Percentiles rank a stretch among this genome's conserved stretches.
Conservation (phyloP, 2,797 vertebrate species). For the Parambassis ranga region DNA sequence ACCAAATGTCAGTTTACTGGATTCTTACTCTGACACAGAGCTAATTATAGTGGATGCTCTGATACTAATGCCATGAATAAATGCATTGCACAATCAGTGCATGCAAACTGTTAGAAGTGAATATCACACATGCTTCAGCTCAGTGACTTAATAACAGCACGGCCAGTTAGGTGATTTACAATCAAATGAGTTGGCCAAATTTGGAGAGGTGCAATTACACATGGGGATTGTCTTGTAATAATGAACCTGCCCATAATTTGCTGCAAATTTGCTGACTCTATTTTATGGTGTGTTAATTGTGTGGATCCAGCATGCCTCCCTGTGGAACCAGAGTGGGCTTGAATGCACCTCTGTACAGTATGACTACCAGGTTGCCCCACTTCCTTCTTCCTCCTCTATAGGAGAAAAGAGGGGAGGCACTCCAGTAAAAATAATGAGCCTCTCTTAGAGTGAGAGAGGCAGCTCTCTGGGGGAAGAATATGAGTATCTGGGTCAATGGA, state of each 20-base stretch:
- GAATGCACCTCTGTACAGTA: slow-evolving; percentile 44
- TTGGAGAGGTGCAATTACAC: slow-evolving; percentile 47
- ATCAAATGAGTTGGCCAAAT: slow-evolving; percentile 52
- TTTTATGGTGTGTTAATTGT: slow-evolving; percentile 62
- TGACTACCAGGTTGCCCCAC: slow-evolving; percentile 66
- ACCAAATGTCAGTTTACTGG: slow-evolving; percentile 4
- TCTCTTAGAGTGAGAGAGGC: slow-evolving; percentile 59
- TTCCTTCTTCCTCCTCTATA: slow-evolving; percentile 58
- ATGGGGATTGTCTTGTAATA: slow-evolving; percentile 53
- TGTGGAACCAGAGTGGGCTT: slow-evolving; percentile 30
- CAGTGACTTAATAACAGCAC: slow-evolving; percentile 35
- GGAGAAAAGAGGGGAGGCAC: slow-evolving; percentile 40
- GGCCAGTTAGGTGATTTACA: slow-evolving; percentile 48
- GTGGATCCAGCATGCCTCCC: slow-evolving; percentile 58
- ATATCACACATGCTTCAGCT: slow-evolving; percentile 3
- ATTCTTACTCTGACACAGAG: neutral
- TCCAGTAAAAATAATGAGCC: slow-evolving; percentile 71
- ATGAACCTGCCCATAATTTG: slow-evolving; percentile 55
- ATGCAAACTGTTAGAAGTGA: neutral
- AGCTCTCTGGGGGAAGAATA: slow-evolving; percentile 67
- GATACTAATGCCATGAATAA: too few species aligned
- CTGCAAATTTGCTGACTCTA: slow-evolving; percentile 60
- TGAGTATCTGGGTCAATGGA: slow-evolving; percentile 75
- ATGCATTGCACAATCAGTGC: neutral
- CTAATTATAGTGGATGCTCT: neutral